These are phyloP conservation scores for Morinoia aosen DNA, from an alignment of 2,888 invertebrate species.

Conservation along the genomic window DNA sequence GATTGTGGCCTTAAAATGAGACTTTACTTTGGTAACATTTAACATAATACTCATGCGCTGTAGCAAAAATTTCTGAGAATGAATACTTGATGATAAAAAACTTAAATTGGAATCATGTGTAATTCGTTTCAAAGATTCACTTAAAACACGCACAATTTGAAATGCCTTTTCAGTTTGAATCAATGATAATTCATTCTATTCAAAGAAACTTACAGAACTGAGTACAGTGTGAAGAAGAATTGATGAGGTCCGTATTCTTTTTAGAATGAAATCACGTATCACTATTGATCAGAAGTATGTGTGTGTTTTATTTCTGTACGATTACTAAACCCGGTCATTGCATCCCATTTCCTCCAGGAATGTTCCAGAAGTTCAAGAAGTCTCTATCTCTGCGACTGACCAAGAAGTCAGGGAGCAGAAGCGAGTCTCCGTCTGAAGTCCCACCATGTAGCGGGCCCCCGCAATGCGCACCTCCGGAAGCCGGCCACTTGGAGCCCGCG, in stretches of 20 bases:
- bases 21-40: too few species aligned
- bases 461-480: not conserved
- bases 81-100: too few species aligned
- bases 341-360: conserved; percentile 42
- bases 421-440: conserved; percentile 60
- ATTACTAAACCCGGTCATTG: not conserved
- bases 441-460: not conserved
- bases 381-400: conserved; percentile 63
- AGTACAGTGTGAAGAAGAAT: not conserved
- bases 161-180: not conserved
- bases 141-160: not conserved
- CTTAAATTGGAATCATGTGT: not conserved
- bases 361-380: conserved; percentile 67
- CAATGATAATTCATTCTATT: not conserved
- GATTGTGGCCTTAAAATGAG: too few species aligned
- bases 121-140: not conserved
- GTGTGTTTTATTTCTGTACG: not conserved
- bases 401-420: conserved; percentile 57
- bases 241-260: not conserved
- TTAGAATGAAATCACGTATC: not conserved
- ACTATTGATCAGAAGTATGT: not conserved
- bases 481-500: conserved; percentile 42
- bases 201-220: not conserved
- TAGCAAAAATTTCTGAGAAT: too few species aligned
- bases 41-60: too few species aligned